Evolutionary conservation across 1,140 invertebrate species (phyloP), one percentile per base, ranked within the genome.

Genomic region (Temnothorax curvispinosus): DNA sequence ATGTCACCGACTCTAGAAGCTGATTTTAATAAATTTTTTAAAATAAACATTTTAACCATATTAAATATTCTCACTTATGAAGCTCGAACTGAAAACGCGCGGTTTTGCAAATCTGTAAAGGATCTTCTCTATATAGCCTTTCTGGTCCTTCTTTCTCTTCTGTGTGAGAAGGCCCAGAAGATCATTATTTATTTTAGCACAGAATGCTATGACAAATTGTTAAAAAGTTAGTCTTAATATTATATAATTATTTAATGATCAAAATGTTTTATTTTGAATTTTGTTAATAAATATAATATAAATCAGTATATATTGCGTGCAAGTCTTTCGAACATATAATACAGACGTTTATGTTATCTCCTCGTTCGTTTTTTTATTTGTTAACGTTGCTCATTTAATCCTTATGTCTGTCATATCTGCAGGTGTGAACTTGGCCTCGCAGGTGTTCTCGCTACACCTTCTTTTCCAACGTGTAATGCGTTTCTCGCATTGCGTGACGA

Each of bases 401-500:
- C 60, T 76, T 11, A 44, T 44, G 7, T 32, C 8, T 21, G 38
- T 38, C 32, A 3, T 52, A 65, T 78, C 11, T 2, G 21, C 65
- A 80, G 60, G 47, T 67, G 76, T 21, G 32, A 52, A 67, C 32
- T 52, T 64, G 76, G n/a, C 58, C 15, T 64, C 52, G 44, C 60
- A 67, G 44, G 7, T 47, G 27, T 52, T 52, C 67, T 67, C 44
- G 44, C 60, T 38, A 38, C 44, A 38, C 44, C n/a, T 78, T 78
- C 27, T 50, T 50, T 62, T 64, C 27, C 54, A 35, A 65, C 41
- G 18, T 50, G 41, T n/a, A 80, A 80, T 50, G 35, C 32, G 11
- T 8, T 75, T 75, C 60, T 47, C 76, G 60, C 27, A 38, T 67
- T 67, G 76, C 76, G 32, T 52, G 76, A 54, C 60, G 60, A 80